Evolutionary conservation across 2,888 invertebrate genomes (phyloP).

Genomic region (Ariolimax columbianus): DNA sequence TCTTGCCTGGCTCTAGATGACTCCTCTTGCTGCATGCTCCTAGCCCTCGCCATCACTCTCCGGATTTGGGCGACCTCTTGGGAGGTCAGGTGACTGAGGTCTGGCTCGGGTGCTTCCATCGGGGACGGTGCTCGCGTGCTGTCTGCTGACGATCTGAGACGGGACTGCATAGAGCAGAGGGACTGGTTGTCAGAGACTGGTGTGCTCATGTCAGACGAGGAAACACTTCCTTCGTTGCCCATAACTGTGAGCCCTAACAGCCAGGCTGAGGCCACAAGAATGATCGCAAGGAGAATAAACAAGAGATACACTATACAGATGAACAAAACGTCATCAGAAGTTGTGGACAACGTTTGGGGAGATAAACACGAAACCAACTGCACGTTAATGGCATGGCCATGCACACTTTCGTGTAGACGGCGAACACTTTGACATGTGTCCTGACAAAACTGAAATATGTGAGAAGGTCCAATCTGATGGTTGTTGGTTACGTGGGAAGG

Average conservation of each 20-base stretch:
- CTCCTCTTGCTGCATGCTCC: constrained; percentile 78
- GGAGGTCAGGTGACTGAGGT: constrained; percentile 82
- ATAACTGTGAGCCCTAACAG: constrained; percentile 40
- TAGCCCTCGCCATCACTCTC: constrained; percentile 83
- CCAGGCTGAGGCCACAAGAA: background rate
- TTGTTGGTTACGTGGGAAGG: no score
- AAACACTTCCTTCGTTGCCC: constrained; percentile 59
- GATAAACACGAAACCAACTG: background rate
- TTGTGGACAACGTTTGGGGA: background rate
- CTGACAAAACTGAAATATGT: no score
- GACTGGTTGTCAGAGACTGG: constrained; percentile 70
- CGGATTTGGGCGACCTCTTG: constrained; percentile 83
- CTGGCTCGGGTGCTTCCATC: constrained; percentile 80
- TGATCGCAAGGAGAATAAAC: background rate
- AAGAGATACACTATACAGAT: background rate
- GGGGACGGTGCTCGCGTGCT: constrained; percentile 72
- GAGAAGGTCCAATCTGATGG: no score
- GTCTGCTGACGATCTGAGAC: constrained; percentile 66
- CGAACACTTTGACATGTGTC: no score
- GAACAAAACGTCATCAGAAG: constrained; percentile 18
- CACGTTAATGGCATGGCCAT: no score
- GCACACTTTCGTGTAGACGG: no score
- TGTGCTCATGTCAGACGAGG: constrained; percentile 57
- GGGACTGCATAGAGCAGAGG: constrained; percentile 66
- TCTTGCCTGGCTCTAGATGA: constrained; percentile 72